phyloP scores from a whole-genome alignment of 2,888 invertebrate species.

The Nephrocerus scutellatus region DNA sequence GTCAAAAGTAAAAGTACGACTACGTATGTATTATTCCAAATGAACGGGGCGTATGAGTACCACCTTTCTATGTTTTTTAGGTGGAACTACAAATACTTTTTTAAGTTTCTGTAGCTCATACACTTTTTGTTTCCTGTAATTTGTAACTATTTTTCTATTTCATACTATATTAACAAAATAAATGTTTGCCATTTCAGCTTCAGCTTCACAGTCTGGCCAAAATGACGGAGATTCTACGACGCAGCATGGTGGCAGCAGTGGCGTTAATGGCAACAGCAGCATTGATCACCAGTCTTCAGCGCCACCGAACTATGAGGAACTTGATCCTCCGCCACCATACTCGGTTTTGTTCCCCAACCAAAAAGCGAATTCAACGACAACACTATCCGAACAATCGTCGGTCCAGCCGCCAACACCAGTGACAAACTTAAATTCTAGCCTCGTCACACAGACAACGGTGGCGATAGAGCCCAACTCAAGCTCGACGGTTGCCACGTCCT shows the following conservation, averaged over 20 bases:
- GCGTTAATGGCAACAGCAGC: constrained; percentile 21
- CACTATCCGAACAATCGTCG: constrained; percentile 16
- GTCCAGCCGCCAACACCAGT: not conserved
- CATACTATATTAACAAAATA: no score
- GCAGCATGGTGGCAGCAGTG: constrained; percentile 32
- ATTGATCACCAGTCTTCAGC: constrained; percentile 34
- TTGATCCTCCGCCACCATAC: constrained; percentile 59
- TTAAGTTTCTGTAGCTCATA: no score
- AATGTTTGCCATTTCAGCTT: constrained; percentile 44
- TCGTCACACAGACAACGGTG: constrained; percentile 15
- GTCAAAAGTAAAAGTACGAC: no score
- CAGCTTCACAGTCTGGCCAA: constrained; percentile 43
- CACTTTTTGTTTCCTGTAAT: no score
- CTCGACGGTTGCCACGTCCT: constrained; percentile 12
- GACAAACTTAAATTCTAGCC: no score
- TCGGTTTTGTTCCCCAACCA: constrained; percentile 58
- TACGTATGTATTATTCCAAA: no score
- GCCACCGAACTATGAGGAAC: constrained; percentile 58
- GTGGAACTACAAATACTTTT: no score
- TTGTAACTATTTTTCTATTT: no score
- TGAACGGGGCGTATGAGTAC: no score
- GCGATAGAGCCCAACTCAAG: constrained; percentile 17
- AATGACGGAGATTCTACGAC: constrained; percentile 43
- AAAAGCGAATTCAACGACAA: constrained; percentile 38
- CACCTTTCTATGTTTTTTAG: no score